Evolutionary conservation across 2,113 vertebrate species (phyloP).

Genomic region (Sander vitreus): DNA sequence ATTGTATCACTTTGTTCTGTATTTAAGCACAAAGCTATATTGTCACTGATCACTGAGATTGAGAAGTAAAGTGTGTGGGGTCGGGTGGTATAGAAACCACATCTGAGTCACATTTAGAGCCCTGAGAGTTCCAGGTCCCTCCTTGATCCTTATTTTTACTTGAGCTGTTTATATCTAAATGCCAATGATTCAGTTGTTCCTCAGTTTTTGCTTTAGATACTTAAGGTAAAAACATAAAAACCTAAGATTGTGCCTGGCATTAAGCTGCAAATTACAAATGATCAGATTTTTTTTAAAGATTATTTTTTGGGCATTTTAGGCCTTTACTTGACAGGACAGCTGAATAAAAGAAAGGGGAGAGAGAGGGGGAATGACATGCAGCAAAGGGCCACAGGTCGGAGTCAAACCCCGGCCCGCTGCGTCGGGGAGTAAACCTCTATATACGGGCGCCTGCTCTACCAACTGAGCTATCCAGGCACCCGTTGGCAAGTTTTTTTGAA

Average conservation of each 20-base stretch:
- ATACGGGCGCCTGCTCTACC: no score
- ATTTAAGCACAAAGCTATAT: constrained; percentile 17
- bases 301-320: no score
- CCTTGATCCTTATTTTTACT: constrained; percentile 3
- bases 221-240: no score
- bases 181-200: not conserved
- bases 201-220: constrained; percentile 15
- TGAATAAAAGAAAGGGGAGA: no score
- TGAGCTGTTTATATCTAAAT: constrained; percentile 9
- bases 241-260: not conserved
- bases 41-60: not conserved
- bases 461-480: no score
- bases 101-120: not conserved
- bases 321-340: no score
- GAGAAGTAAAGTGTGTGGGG: not conserved
- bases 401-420: no score
- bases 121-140: not conserved
- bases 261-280: constrained; percentile 26
- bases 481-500: not conserved
- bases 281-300: no score
- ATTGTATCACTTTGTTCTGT: not conserved
- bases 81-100: not conserved
- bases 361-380: no score
- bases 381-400: no score
- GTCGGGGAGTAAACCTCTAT: no score